Evolutionary conservation across 2,113 vertebrate species (phyloP).

Genomic region (Osmerus eperlanus): DNA sequence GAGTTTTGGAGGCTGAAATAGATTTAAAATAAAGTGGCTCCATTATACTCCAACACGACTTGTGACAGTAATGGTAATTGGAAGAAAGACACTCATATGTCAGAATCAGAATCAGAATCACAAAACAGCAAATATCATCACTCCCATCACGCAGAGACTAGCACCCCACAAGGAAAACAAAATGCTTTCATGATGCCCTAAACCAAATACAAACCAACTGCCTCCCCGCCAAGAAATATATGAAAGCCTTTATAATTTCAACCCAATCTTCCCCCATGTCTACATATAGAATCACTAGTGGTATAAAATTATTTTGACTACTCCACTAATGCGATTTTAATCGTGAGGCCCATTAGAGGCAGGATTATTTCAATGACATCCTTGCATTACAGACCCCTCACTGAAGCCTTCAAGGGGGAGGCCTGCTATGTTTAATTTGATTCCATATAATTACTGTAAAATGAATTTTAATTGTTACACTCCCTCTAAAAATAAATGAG

Average conservation of each 20-base stretch:
- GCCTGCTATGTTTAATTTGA: constrained; percentile 61
- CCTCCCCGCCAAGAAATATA: background rate
- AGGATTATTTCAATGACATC: constrained; percentile 69
- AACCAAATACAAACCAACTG: background rate
- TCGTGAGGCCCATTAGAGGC: constrained; percentile 62
- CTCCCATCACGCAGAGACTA: background rate
- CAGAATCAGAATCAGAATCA: too few relatives aligned
- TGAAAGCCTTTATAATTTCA: background rate
- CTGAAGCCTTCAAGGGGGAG: constrained; percentile 48
- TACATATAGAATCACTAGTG: background rate
- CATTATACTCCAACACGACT: constrained; percentile 6
- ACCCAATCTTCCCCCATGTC: background rate
- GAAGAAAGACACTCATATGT: too few relatives aligned
- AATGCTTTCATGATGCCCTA: constrained; percentile 2
- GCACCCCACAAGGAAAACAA: background rate
- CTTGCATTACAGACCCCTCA: constrained; percentile 52
- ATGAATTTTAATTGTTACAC: constrained; percentile 66
- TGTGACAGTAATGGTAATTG: background rate
- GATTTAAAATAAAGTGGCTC: background rate
- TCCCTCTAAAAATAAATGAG: constrained; percentile 52
- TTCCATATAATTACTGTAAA: constrained; percentile 66
- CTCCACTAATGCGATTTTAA: constrained; percentile 68
- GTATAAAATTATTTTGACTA: constrained; percentile 36
- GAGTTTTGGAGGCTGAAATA: constrained; percentile 9
- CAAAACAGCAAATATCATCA: background rate